A percentile compares a stretch with the other conserved stretches of the same genome.
Conservation (phyloP, 2,888 invertebrate genomes). For the Ectropis crepuscularia region DNA sequence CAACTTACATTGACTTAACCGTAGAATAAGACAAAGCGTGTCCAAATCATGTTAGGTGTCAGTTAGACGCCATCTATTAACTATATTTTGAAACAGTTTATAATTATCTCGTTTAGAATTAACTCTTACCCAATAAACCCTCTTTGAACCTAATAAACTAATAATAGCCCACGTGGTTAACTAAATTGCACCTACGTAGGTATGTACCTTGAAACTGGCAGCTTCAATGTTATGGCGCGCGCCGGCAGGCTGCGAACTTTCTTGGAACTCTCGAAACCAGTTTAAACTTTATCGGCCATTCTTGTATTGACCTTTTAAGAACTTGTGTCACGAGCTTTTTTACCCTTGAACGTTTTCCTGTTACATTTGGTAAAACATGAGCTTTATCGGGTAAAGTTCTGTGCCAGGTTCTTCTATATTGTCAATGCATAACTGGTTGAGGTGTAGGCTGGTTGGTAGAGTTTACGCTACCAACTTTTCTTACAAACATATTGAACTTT, state of each 20-base stretch:
- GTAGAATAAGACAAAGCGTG: no score
- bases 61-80: no score
- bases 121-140: not conserved
- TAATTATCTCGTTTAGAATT: not conserved
- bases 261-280: slow-evolving; percentile 62
- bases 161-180: not conserved
- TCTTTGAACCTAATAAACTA: not conserved
- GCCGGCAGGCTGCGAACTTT: slow-evolving; percentile 45
- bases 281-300: slow-evolving; percentile 55
- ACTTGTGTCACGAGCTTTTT: slow-evolving; percentile 50
- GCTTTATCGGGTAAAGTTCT: not conserved
- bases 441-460: no score
- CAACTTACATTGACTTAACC: no score
- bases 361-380: slow-evolving; percentile 37
- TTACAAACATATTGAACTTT: no score
- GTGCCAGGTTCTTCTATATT: no score
- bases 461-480: no score
- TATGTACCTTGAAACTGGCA: slow-evolving; percentile 36
- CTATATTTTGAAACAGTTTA: no score
- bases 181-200: slow-evolving; percentile 23
- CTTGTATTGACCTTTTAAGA: slow-evolving; percentile 59
- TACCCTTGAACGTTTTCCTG: slow-evolving; percentile 46
- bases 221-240: slow-evolving; percentile 48
- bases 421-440: no score
- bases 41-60: no score